Evolutionary conservation across 2,888 invertebrate genomes (phyloP), one percentile per base, ranked within the genome.

Genomic region (Tenthredo distinguenda): DNA sequence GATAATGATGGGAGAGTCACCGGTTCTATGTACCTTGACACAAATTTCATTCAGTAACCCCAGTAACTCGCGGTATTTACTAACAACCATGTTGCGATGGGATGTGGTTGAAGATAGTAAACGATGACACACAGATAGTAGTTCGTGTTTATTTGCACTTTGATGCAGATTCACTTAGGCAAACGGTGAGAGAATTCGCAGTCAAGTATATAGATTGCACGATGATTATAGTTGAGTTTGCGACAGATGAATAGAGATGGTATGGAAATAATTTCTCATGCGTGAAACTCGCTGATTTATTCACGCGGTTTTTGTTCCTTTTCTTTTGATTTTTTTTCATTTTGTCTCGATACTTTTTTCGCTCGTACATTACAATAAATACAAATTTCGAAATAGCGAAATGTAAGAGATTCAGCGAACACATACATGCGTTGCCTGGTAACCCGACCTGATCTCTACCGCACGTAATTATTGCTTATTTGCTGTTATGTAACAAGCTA

Each of bases 1-100:
- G 3, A 47, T 47, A 15, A 55, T 55, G 55, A 55, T n/a, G 55
- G 18, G 55, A n/a, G 62, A 26, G 26, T 62, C 62, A 10, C 62
- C 26, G 62, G 62, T 62, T 26, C 26, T 43, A 37, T 9, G 10
- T 34, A 77, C 77, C 77, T 77, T 77, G 77, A 50, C 77, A 77
- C 77, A 77, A 77, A 77, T 55, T 77, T 77, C 77, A 77, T 77
- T 77, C 77, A 31, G 34, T 77, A 77, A 77, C 34, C 55, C 40
- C 74, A 34, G 68, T 5, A 68, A 68, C 34, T 68, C 18, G 68
- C 68, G 34, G 68, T 68, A 68, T 68, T 68, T 34, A 68, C 34
- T 68, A 68, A 68, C 68, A 68, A 68, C 18, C 34, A 26, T 26
- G 12, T 26, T 62, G 62, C 26, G 62, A 62, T 26, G 21, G 21